A percentile compares a stretch with the other conserved stretches of the same genome.
Evolutionary conservation across 2,888 invertebrate genomes (phyloP).

Genomic region (Ecdyonurus torrentis): DNA sequence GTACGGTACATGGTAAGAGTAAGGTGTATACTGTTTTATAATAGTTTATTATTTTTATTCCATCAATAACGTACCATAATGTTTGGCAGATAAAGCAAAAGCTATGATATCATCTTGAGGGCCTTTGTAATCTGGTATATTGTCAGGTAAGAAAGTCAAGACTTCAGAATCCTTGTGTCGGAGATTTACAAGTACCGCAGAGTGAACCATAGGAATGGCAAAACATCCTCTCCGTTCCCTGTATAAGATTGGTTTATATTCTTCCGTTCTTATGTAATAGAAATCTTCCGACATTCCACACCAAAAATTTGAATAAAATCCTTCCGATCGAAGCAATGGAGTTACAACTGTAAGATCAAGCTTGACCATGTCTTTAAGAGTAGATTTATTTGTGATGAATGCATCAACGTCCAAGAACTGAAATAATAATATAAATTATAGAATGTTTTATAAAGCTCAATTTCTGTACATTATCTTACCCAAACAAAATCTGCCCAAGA

Average conservation of each 20-base stretch:
- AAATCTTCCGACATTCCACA: slow-evolving; percentile 76
- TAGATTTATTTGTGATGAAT: slow-evolving; percentile 49
- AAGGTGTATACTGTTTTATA: too few relatives aligned
- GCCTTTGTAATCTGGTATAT: slow-evolving; percentile 45
- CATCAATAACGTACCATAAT: slow-evolving; percentile 30
- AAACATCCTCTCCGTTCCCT: slow-evolving; percentile 55
- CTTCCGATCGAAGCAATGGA: slow-evolving; percentile 74
- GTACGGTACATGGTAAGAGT: too few relatives aligned
- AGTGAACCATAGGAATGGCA: slow-evolving; percentile 81
- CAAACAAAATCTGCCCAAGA: slow-evolving; percentile 82
- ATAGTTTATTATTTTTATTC: neutral
- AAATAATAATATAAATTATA: slow-evolving; percentile 16
- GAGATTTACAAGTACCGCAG: slow-evolving; percentile 66
- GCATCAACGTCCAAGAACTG: slow-evolving; percentile 77
- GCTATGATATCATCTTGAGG: slow-evolving; percentile 84
- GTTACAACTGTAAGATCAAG: slow-evolving; percentile 51
- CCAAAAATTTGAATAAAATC: slow-evolving; percentile 92
- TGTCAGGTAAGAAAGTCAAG: slow-evolving; percentile 56
- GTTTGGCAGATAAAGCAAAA: slow-evolving; percentile 70
- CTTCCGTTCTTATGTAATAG: slow-evolving; percentile 67
- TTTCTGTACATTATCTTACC: slow-evolving; percentile 36
- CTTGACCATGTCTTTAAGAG: slow-evolving; percentile 42
- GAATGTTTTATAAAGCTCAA: neutral
- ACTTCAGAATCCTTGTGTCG: slow-evolving; percentile 35
- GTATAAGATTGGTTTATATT: slow-evolving; percentile 64